Percentiles rank a stretch among this genome's conserved stretches.
Conservation (phyloP, 2,113 vertebrate genomes). For the Varanus salvator region DNA sequence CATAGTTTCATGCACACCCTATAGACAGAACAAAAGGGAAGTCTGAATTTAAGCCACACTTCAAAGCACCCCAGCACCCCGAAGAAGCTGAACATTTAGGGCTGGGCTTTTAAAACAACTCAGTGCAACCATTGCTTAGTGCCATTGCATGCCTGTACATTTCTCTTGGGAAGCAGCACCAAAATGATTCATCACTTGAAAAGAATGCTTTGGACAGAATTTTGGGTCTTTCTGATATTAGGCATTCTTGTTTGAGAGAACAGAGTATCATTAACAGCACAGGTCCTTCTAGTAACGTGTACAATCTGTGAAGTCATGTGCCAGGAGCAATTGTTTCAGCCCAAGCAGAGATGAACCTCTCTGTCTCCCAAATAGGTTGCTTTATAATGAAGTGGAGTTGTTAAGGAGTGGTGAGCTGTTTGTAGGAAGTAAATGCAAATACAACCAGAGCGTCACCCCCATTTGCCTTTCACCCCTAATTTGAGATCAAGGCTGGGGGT, state of each 20-base stretch:
- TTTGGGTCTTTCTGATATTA: neutral
- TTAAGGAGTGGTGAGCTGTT: neutral
- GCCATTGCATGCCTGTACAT: neutral
- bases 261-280: neutral
- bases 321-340: slow-evolving; percentile 34
- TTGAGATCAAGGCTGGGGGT: neutral
- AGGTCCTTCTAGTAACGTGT: neutral
- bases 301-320: neutral
- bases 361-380: neutral
- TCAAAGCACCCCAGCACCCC: neutral
- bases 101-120: neutral
- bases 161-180: neutral
- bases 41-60: neutral
- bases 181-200: slow-evolving; percentile 16
- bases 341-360: neutral
- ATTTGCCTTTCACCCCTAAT: neutral
- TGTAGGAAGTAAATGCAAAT: neutral
- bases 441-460: too few species aligned
- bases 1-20: neutral
- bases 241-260: neutral
- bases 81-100: neutral
- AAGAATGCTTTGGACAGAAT: neutral
- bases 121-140: neutral
- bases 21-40: neutral
- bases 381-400: neutral